Conservation (phyloP, 2,113 vertebrate genomes). For the Psammodynastes pulverulentus region DNA sequence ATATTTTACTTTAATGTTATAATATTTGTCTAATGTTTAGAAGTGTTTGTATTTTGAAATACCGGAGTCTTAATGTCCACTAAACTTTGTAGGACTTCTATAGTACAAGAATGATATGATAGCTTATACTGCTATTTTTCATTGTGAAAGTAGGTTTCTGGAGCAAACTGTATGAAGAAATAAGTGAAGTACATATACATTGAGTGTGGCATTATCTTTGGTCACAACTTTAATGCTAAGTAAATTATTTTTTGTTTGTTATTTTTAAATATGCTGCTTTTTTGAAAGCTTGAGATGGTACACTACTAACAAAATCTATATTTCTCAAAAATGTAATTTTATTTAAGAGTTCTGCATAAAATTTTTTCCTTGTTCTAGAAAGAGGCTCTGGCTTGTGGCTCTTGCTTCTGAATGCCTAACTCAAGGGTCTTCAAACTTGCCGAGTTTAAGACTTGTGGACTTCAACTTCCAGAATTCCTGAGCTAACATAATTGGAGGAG, state of each 20-base stretch:
- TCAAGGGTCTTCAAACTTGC: too few relatives aligned
- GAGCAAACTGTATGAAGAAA: background rate
- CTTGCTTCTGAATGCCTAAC: background rate
- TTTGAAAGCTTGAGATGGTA: background rate
- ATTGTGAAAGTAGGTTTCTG: background rate
- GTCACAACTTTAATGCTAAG: background rate
- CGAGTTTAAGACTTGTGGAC: too few relatives aligned
- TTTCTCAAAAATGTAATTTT: background rate
- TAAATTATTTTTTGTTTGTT: background rate
- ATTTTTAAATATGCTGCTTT: background rate
- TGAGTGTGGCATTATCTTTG: background rate
- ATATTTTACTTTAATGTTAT: background rate
- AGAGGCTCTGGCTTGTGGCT: background rate
- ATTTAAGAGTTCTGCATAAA: background rate
- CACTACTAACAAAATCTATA: background rate
- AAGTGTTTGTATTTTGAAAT: slow-evolving; percentile 14
- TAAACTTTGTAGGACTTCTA: background rate
- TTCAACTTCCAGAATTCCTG: too few relatives aligned
- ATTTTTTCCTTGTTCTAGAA: background rate
- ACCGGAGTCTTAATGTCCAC: background rate
- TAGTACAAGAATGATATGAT: background rate
- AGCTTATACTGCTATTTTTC: background rate
- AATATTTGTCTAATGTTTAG: background rate
- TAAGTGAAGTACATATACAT: background rate
- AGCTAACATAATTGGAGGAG: too few relatives aligned